These are phyloP conservation scores for Volucella zonaria DNA, from an alignment of 2,888 invertebrate species.

Conservation along the genomic window DNA sequence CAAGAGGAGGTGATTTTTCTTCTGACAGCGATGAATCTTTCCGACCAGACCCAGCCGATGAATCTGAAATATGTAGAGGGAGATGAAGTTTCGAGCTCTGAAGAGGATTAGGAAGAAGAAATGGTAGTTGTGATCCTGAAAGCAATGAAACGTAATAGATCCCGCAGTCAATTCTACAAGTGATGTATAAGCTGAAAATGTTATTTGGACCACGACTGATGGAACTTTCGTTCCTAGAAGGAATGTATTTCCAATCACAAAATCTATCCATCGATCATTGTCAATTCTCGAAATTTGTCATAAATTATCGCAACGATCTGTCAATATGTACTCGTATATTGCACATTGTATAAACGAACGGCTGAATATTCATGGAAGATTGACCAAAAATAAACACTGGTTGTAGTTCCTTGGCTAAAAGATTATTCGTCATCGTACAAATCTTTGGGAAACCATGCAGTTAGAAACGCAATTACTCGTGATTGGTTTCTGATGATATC, in stretches of 20 bases:
- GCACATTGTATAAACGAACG: too few species aligned
- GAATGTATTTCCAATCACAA: too few species aligned
- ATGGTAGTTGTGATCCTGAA: conserved; percentile 14
- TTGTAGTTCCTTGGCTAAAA: background rate
- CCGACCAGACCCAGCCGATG: conserved; percentile 24
- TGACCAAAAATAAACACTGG: background rate
- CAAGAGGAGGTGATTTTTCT: background rate
- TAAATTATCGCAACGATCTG: too few species aligned
- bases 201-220: conserved; percentile 7
- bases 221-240: background rate
- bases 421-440: background rate
- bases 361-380: too few species aligned
- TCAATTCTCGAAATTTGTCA: too few species aligned
- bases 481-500: background rate
- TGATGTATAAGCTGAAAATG: background rate
- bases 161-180: conserved; percentile 2
- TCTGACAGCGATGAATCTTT: conserved; percentile 6
- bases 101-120: conserved; percentile 25
- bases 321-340: too few species aligned
- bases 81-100: conserved; percentile 1
- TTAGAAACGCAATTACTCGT: background rate
- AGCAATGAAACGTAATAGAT: conserved; percentile 6
- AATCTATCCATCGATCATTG: too few species aligned
- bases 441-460: background rate
- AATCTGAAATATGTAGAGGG: conserved; percentile 27